Evolutionary conservation across 2,797 vertebrate species (phyloP).

Genomic region (Pogoniulus pusillus): DNA sequence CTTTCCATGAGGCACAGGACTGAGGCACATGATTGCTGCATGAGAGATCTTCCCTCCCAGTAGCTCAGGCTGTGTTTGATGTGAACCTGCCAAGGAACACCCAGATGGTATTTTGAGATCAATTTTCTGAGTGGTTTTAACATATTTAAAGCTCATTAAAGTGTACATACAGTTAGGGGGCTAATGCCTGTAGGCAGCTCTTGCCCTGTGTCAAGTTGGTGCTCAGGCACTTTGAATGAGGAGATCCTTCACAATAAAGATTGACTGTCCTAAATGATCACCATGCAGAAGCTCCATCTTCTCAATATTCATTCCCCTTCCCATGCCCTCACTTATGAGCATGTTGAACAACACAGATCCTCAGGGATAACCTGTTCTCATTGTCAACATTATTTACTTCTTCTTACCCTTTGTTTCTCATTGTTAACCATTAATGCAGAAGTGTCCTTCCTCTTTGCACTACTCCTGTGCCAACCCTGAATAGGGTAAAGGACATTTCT

Average conservation of each 20-base stretch:
- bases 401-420: not conserved
- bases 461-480: not conserved
- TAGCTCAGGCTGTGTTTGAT: not conserved
- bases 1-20: not conserved
- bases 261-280: not conserved
- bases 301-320: not conserved
- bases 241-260: not conserved
- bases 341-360: not conserved
- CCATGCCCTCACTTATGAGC: not conserved
- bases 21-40: not conserved
- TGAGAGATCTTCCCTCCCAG: not conserved
- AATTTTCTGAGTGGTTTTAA: not conserved
- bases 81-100: not conserved
- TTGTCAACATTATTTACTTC: not conserved
- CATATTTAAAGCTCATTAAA: not conserved
- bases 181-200: not conserved
- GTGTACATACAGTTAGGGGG: not conserved
- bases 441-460: not conserved
- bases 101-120: not conserved
- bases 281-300: not conserved
- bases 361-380: not conserved
- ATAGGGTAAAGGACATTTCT: not conserved
- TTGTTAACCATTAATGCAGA: conserved; percentile 3
- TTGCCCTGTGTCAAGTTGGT: not conserved
- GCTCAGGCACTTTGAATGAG: not conserved